Percentiles rank a stretch among this genome's conserved stretches.
Conservation (phyloP, 2,888 invertebrate species). For the Aspidiotus destructor region DNA sequence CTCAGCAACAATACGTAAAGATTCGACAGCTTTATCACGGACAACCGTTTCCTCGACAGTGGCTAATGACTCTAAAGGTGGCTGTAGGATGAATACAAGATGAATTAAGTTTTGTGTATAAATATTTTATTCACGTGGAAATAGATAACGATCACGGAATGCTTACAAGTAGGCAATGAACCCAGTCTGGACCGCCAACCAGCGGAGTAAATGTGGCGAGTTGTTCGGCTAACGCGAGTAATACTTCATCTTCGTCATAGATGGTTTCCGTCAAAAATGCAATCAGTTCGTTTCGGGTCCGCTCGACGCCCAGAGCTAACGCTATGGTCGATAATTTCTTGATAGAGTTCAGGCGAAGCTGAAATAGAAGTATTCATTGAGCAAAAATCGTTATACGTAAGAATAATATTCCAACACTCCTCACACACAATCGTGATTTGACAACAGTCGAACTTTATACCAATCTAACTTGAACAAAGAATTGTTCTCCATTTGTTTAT, state of each 20-base stretch:
- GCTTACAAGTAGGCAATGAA: conserved; percentile 71
- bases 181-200: conserved; percentile 94
- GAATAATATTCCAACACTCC: too few relatives aligned
- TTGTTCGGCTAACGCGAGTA: conserved; percentile 95
- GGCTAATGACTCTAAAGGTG: conserved; percentile 91
- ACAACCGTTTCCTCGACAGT: conserved; percentile 99
- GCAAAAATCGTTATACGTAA: neutral
- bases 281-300: conserved; percentile 88
- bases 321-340: conserved; percentile 98
- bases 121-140: neutral
- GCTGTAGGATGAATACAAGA: conserved; percentile 41
- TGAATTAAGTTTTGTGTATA: neutral
- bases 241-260: conserved; percentile 98
- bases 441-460: too few relatives aligned
- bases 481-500: too few relatives aligned
- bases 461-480: too few relatives aligned
- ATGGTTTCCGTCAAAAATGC: conserved; percentile 99
- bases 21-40: conserved; percentile 98
- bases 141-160: neutral
- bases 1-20: conserved; percentile 76
- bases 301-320: conserved; percentile 92
- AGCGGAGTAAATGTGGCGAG: conserved; percentile 90
- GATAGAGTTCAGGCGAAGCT: conserved; percentile 92
- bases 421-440: too few relatives aligned
- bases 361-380: conserved; percentile 38